These are phyloP conservation scores for Gymnothorax javanicus DNA, from an alignment of 2,797 vertebrate species.

Conservation along the genomic window DNA sequence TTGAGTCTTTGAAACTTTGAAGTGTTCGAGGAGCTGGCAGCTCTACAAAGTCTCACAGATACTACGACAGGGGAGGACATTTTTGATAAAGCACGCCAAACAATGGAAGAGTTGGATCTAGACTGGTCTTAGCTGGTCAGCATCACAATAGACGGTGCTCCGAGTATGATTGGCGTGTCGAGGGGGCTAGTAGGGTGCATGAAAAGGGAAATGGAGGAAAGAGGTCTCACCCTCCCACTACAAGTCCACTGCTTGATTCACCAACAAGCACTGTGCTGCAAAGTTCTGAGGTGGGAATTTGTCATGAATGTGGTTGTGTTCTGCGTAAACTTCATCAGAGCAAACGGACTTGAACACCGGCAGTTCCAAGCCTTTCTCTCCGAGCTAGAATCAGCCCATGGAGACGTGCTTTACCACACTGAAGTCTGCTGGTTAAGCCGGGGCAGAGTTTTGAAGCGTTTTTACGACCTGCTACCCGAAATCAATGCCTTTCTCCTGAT, in stretches of 20 bases:
- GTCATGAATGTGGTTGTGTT: constrained; percentile 55
- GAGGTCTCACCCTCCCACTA: constrained; percentile 31
- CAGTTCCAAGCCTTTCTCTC: constrained; percentile 49
- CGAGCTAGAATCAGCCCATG: constrained; percentile 41
- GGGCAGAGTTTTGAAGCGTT: constrained; percentile 46
- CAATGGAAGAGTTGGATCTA: constrained; percentile 41
- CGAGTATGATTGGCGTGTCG: constrained; percentile 41
- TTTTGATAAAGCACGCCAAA: constrained; percentile 45
- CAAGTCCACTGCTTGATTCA: constrained; percentile 50
- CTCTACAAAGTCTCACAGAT: constrained; percentile 48
- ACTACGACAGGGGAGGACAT: constrained; percentile 49
- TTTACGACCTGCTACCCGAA: constrained; percentile 49
- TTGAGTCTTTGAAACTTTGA: constrained; percentile 50
- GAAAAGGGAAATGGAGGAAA: constrained; percentile 37
- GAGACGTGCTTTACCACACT: constrained; percentile 51
- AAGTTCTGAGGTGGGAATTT: constrained; percentile 51
- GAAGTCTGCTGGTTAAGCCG: constrained; percentile 45
- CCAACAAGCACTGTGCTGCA: constrained; percentile 55
- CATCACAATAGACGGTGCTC: constrained; percentile 41
- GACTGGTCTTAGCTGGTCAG: constrained; percentile 39
- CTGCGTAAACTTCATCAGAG: constrained; percentile 51
- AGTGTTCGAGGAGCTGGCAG: constrained; percentile 51
- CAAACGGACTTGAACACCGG: constrained; percentile 49
- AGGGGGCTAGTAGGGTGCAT: constrained; percentile 42
- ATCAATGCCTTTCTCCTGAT: constrained; percentile 47